Percentiles rank a stretch among this genome's conserved stretches.
phyloP scores from a whole-genome alignment of 2,113 vertebrate genomes.

The Burhinus oedicnemus region DNA sequence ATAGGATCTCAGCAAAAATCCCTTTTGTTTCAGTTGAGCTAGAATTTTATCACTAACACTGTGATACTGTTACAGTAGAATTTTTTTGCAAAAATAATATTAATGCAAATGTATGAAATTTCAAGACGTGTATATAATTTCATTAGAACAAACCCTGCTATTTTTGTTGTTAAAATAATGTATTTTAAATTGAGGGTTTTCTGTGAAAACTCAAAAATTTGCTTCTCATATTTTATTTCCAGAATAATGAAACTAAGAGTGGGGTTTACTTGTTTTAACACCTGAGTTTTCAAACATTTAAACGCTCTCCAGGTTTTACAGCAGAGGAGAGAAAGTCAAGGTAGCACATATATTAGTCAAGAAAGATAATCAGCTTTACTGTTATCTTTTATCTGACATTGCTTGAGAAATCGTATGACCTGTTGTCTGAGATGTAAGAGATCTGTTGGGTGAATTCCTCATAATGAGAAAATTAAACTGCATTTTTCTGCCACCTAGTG shows the following conservation, averaged over 20 bases:
- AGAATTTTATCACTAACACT: not conserved
- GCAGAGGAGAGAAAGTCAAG: not conserved
- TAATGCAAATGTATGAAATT: not conserved
- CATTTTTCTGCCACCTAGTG: conserved; percentile 67
- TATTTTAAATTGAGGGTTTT: not conserved
- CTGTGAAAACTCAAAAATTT: not conserved
- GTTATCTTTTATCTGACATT: not conserved
- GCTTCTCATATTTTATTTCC: not conserved
- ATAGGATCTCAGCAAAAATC: not conserved
- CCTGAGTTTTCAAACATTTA: not conserved
- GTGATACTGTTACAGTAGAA: not conserved
- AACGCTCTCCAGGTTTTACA: not conserved
- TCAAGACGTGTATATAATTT: not conserved
- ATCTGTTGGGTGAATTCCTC: not conserved
- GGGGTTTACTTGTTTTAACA: not conserved
- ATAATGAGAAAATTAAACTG: not conserved
- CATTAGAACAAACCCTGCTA: not conserved
- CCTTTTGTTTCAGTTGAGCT: not conserved
- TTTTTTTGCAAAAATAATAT: not conserved
- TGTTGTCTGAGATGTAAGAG: not conserved
- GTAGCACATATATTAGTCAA: not conserved
- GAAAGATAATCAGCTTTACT: not conserved
- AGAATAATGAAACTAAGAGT: no score
- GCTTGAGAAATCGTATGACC: not conserved
- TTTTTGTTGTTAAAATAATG: not conserved